phyloP scores from a whole-genome alignment of 2,888 invertebrate genomes.

The Orgyia antiqua region DNA sequence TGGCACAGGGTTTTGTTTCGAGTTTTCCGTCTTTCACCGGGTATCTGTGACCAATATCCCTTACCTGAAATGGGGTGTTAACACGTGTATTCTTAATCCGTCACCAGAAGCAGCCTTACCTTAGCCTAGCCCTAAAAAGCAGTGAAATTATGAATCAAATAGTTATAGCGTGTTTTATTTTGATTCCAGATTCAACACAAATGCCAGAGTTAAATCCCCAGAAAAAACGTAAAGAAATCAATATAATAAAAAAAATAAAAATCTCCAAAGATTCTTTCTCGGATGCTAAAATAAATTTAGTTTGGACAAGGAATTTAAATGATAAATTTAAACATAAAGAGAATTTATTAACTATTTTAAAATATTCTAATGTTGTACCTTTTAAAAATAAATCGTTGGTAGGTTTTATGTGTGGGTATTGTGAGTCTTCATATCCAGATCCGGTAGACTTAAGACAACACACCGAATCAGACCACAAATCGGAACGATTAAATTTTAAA shows the following conservation, averaged over 20 bases:
- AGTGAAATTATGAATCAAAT: no score
- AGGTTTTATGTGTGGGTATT: slow-evolving; percentile 56
- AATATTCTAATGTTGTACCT: slow-evolving; percentile 52
- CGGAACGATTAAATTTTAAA: slow-evolving; percentile 42
- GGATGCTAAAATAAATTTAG: slow-evolving; percentile 29
- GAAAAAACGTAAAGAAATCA: slow-evolving; percentile 10
- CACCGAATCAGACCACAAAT: slow-evolving; percentile 36
- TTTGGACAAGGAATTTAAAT: slow-evolving; percentile 28
- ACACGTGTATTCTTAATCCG: no score
- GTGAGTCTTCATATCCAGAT: slow-evolving; percentile 46
- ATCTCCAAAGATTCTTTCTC: slow-evolving; percentile 17
- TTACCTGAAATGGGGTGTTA: no score
- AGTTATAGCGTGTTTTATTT: no score
- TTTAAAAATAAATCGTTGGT: slow-evolving; percentile 53
- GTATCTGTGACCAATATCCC: no score
- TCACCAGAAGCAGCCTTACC: no score
- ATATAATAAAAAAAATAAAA: slow-evolving; percentile 24
- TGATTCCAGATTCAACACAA: slow-evolving; percentile 35
- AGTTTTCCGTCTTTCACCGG: no score
- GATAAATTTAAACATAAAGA: slow-evolving; percentile 51
- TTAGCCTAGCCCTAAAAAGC: no score
- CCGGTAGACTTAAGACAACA: slow-evolving; percentile 43
- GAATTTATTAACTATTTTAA: slow-evolving; percentile 47
- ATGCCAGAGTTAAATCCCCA: slow-evolving; percentile 24
- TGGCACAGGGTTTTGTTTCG: no score